A percentile compares a stretch with the other conserved stretches of the same genome.
phyloP scores from a whole-genome alignment of 2,888 invertebrate species.

The Lepidochrysops patricia region DNA sequence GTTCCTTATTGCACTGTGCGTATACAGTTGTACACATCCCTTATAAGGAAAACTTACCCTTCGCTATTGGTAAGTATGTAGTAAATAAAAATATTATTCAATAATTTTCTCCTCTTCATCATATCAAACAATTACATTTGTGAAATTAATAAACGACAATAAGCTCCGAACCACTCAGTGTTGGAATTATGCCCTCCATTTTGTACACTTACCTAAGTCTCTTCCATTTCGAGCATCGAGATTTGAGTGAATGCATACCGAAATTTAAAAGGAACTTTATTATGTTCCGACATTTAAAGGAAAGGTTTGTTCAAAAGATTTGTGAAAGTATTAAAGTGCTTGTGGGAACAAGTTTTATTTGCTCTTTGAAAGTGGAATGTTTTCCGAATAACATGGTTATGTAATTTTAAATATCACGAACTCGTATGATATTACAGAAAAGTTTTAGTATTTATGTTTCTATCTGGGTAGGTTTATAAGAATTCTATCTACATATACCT shows the following conservation, averaged over 20 bases:
- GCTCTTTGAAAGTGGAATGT: background rate
- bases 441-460: too few species aligned
- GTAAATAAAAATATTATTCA: too few species aligned
- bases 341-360: background rate
- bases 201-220: too few species aligned
- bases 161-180: background rate
- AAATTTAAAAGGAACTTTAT: background rate
- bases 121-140: background rate
- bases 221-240: too few species aligned
- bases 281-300: background rate
- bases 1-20: too few species aligned
- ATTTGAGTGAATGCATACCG: background rate
- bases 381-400: background rate
- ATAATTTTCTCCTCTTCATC: background rate
- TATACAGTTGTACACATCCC: too few species aligned
- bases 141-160: background rate
- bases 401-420: background rate
- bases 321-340: conserved; percentile 8
- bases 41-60: too few species aligned
- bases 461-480: background rate
- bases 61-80: too few species aligned
- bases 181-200: background rate
- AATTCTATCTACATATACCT: too few species aligned
- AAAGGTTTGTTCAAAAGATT: conserved; percentile 2
- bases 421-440: background rate